Percentiles rank a stretch among this genome's conserved stretches.
Conservation (phyloP, 2,888 invertebrate genomes). For the Callyntrura sp. region DNA sequence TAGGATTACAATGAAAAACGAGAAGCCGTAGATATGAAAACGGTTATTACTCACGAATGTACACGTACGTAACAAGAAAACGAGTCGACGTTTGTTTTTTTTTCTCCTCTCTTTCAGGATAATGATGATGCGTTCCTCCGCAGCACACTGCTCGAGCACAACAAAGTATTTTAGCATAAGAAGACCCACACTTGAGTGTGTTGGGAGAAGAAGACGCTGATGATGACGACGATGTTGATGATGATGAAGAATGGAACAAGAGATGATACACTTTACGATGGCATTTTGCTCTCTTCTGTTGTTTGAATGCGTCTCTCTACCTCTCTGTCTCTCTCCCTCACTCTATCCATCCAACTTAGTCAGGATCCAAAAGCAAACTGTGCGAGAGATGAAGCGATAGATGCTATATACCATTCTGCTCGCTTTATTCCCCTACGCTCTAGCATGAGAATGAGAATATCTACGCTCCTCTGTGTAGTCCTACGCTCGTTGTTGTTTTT, state of each 20-base stretch:
- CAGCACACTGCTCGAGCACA: not conserved
- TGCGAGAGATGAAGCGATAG: constrained; percentile 39
- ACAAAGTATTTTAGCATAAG: not conserved
- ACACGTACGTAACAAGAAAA: constrained; percentile 2
- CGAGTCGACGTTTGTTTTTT: no score
- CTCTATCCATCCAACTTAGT: constrained; percentile 48
- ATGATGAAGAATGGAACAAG: constrained; percentile 33
- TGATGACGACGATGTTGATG: not conserved
- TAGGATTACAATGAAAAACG: constrained; percentile 30
- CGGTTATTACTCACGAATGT: constrained; percentile 33
- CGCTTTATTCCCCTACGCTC: not conserved
- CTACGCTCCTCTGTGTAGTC: not conserved
- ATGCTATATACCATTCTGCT: constrained; percentile 66
- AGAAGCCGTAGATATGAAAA: constrained; percentile 40
- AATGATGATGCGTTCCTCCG: constrained; percentile 16
- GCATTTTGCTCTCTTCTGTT: not conserved
- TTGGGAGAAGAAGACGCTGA: not conserved
- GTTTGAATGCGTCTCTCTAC: not conserved
- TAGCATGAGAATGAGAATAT: not conserved
- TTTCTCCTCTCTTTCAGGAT: no score
- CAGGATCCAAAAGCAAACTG: constrained; percentile 74
- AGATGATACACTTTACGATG: not conserved
- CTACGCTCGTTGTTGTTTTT: constrained; percentile 1
- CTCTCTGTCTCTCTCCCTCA: not conserved
- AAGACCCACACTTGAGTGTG: not conserved